Evolutionary conservation across 2,888 invertebrate genomes (phyloP).

Genomic region (Oligia latruncula): DNA sequence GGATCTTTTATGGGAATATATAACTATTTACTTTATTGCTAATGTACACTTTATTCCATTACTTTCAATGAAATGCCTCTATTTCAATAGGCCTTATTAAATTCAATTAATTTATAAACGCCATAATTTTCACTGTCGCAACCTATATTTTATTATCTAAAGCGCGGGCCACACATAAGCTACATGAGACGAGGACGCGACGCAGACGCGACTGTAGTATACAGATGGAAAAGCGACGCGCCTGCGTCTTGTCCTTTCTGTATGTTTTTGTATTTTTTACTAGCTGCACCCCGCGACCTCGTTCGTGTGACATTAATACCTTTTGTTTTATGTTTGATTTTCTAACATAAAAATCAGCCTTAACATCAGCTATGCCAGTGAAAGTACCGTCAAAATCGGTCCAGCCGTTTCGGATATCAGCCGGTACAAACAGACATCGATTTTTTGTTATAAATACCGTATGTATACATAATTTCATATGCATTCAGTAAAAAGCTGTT

Average conservation of each 20-base stretch:
- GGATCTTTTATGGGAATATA: constrained; percentile 8
- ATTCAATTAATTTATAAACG: neutral
- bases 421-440: neutral
- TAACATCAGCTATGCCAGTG: neutral
- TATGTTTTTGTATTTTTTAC: neutral
- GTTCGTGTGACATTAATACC: no score
- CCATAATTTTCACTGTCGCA: neutral
- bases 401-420: neutral
- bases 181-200: neutral
- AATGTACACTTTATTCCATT: constrained; percentile 10
- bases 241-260: neutral
- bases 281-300: no score
- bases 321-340: no score
- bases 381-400: neutral
- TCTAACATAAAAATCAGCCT: neutral
- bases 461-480: neutral
- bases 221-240: neutral
- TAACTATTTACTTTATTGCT: constrained; percentile 23
- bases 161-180: neutral
- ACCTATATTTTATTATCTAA: neutral
- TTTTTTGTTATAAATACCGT: neutral
- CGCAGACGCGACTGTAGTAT: neutral
- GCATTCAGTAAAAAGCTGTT: neutral
- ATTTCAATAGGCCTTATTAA: neutral
- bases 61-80: constrained; percentile 4